Base-by-base conservation (phyloP, 2,797 vertebrate genomes). In the Eurystomus glaucurus region DNA sequence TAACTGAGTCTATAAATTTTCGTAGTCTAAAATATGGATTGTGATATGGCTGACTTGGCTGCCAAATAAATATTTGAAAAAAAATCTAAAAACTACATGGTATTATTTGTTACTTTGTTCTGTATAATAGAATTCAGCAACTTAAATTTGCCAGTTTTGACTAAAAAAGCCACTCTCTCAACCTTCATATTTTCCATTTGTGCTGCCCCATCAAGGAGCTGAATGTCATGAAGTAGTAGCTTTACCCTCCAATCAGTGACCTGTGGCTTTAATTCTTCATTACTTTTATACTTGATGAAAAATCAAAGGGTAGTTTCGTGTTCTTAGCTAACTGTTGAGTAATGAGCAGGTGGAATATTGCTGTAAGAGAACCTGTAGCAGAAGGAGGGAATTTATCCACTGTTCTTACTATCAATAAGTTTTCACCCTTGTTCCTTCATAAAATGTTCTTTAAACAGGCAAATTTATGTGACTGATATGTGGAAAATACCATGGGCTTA, bases 401-500 rank as follows among this genome's bases (percentile, higher is more conserved):
- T 83, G 28, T 46, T 93, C 55, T 91, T 90, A 45, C 65, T 91
- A 71, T 54, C 11, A 16, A 6, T 71, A 79, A 15, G 2, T 86
- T 95, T 93, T 88, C 54, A n/a, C 39, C 90, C 61, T 20, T 48
- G 2, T 41, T 91, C 92, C 93, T 82, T 80, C 51, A 35, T 71
- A 74, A 91, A 91, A 85, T 46, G 14, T 52, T 91, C 84, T 91
- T 89, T 33, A 71, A 88, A 70, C 60, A 70, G 61, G 35, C 46
- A 68, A 51, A 74, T 84, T 81, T 85, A 9, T 60, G n/a, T 94
- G 95, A 96, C 35, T 94, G 66, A 57, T 78, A 64, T 46, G 50
- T 88, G 70, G 66, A 90, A 93, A 96, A 90, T 75, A 88, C 66
- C 76, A 76, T 45, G 28, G 69, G 31, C 74, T 94, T 91, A 91